Conservation (phyloP, 2,797 vertebrate genomes). For the Gymnothorax reevesii region DNA sequence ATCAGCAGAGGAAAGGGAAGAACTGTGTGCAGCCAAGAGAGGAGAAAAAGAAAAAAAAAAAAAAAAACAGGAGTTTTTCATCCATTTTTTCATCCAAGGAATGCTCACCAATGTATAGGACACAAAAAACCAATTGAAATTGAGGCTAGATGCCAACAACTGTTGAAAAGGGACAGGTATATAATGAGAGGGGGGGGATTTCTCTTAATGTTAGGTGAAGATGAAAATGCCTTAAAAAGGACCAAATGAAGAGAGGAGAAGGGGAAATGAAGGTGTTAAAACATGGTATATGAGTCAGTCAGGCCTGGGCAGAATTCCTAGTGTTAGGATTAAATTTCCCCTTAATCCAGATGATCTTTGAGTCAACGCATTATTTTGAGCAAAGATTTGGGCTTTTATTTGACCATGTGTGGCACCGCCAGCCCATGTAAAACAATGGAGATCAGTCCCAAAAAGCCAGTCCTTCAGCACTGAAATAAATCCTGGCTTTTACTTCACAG, state of each 20-base stretch:
- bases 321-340: constrained; percentile 44
- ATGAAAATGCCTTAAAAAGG: constrained; percentile 15
- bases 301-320: constrained; percentile 42
- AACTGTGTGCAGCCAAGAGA: constrained; percentile 28
- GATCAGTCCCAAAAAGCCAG: constrained; percentile 33
- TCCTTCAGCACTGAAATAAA: constrained; percentile 30
- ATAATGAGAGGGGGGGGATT: not conserved
- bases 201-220: constrained; percentile 3
- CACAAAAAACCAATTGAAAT: not conserved
- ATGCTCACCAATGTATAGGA: not conserved
- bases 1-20: constrained; percentile 41
- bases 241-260: constrained; percentile 18
- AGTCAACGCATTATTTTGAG: constrained; percentile 45
- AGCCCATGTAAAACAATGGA: constrained; percentile 11
- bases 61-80: not conserved
- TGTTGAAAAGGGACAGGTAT: not conserved
- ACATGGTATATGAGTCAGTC: constrained; percentile 55
- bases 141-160: not conserved
- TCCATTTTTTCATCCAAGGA: not conserved
- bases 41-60: not conserved
- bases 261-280: constrained; percentile 52
- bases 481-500: constrained; percentile 35
- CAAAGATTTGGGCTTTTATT: constrained; percentile 43
- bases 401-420: constrained; percentile 32
- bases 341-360: constrained; percentile 52